Conservation (phyloP, 2,113 vertebrate genomes). For the Panurus biarmicus region DNA sequence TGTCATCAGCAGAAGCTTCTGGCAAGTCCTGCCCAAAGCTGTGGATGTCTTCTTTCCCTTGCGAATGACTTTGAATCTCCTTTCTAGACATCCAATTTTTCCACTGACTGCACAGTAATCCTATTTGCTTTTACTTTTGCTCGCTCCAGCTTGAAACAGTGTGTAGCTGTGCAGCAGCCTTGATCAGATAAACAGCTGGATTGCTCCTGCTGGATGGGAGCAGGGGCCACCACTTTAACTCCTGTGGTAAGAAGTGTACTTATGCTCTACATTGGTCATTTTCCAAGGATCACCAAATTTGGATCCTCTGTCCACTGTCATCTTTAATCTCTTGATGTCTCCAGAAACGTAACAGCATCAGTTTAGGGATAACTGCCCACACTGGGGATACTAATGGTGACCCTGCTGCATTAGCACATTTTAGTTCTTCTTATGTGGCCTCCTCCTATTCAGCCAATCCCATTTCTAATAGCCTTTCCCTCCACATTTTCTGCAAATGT, state of each 20-base stretch:
- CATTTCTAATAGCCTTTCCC: conserved; percentile 25
- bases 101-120: background rate
- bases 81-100: background rate
- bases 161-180: background rate
- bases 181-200: background rate
- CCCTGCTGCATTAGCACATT: conserved; percentile 15
- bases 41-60: background rate
- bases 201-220: background rate
- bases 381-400: background rate
- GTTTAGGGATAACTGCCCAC: background rate
- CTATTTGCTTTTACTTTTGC: background rate
- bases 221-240: background rate
- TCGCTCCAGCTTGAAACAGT: background rate
- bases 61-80: background rate
- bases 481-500: conserved; percentile 52
- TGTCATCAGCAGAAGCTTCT: background rate
- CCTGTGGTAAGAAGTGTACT: background rate
- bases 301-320: background rate
- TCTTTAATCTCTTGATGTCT: background rate
- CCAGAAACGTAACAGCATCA: background rate
- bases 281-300: background rate
- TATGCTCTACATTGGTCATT: background rate
- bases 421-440: background rate
- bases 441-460: background rate
- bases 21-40: background rate